A percentile compares a stretch with the other conserved stretches of the same genome.
Conservation (phyloP, 2,888 invertebrate genomes). For the Phragmatobia fuliginosa region DNA sequence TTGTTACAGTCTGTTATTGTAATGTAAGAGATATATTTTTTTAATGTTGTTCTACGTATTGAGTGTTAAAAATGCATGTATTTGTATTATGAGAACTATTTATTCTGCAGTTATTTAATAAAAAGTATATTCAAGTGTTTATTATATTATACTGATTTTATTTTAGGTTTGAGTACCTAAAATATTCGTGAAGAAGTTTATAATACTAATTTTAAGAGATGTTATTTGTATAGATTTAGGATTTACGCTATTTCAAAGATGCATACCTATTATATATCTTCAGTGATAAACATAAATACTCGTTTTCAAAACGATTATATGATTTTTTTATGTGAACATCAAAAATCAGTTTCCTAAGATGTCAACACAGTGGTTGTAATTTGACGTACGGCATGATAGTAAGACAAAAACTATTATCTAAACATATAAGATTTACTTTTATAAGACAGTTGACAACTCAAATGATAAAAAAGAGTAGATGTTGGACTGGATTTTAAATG, state of each 20-base stretch:
- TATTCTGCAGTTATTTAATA: constrained; percentile 62
- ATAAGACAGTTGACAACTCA: neutral
- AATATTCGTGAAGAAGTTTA: constrained; percentile 41
- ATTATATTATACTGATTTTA: constrained; percentile 53
- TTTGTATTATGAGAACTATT: constrained; percentile 61
- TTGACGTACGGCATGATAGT: neutral
- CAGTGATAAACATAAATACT: constrained; percentile 25
- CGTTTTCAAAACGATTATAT: constrained; percentile 48
- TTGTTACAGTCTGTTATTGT: constrained; percentile 69
- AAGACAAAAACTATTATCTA: too few relatives aligned
- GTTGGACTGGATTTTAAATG: constrained; percentile 64
- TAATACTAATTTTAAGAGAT: constrained; percentile 30
- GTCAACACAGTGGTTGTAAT: neutral
- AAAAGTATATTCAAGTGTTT: constrained; percentile 47
- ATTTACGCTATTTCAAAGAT: constrained; percentile 56
- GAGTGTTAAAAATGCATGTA: constrained; percentile 41
- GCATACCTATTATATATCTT: constrained; percentile 17
- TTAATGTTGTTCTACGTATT: constrained; percentile 61
- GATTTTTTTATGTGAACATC: constrained; percentile 60
- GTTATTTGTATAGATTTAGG: constrained; percentile 54
- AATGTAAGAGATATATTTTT: constrained; percentile 66
- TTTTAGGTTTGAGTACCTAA: constrained; percentile 45
- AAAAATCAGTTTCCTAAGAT: constrained; percentile 57
- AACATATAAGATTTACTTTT: neutral
- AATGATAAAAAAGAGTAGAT: constrained; percentile 42